A percentile compares a stretch with the other conserved stretches of the same genome.
These are phyloP conservation scores for Neotragus moschatus DNA, from an alignment of 2,113 vertebrate genomes.

Conservation along the genomic window DNA sequence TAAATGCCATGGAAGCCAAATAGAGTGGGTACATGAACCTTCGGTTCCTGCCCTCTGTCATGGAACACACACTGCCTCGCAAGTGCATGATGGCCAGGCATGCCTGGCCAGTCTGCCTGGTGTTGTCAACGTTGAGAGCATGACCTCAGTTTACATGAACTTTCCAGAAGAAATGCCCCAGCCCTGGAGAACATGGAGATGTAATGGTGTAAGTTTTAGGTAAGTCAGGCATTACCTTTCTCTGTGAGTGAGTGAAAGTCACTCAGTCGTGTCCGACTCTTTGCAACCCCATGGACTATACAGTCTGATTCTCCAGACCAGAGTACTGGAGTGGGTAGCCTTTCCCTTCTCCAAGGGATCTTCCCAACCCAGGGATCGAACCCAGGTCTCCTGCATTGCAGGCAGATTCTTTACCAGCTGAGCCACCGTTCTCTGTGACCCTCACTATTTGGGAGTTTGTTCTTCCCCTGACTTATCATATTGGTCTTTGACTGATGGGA, in stretches of 20 bases:
- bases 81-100: neutral
- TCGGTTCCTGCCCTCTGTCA: neutral
- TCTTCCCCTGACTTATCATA: neutral
- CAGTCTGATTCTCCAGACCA: too few relatives aligned
- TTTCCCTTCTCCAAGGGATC: neutral
- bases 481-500: neutral
- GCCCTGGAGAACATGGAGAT: neutral
- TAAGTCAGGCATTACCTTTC: neutral
- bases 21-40: accelerated
- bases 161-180: neutral
- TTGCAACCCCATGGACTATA: too few relatives aligned
- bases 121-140: neutral
- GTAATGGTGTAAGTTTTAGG: neutral
- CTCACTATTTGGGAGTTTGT: neutral
- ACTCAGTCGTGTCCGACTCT: too few relatives aligned
- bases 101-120: neutral
- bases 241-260: neutral
- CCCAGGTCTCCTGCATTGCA: neutral
- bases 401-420: neutral
- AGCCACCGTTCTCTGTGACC: neutral
- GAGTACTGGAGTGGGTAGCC: too few relatives aligned
- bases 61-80: too few relatives aligned
- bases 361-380: neutral
- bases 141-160: neutral
- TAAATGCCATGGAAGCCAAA: neutral